These are phyloP conservation scores for Drosophila watanabei DNA, from an alignment of 1,140 invertebrate genomes.

Conservation along the genomic window DNA sequence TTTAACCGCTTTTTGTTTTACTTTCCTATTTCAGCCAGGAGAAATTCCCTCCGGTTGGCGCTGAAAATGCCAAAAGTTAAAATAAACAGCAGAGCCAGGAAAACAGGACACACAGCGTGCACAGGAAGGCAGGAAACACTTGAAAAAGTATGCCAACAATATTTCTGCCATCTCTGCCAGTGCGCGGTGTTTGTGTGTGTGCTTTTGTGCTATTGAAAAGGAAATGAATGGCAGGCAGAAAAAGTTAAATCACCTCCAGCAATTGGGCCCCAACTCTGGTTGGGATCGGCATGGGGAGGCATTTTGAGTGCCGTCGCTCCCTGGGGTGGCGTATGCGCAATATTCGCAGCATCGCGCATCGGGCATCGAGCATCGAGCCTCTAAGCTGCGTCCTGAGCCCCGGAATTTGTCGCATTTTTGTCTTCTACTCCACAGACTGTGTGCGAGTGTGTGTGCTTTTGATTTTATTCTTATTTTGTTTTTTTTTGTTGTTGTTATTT, in stretches of 20 bases:
- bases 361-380: constrained; percentile 36
- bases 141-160: constrained; percentile 82
- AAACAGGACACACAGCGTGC: constrained; percentile 50
- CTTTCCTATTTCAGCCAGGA: constrained; percentile 61
- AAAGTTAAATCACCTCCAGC: constrained; percentile 82
- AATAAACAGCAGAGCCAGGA: constrained; percentile 68
- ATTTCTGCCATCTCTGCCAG: constrained; percentile 56
- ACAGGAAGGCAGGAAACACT: constrained; percentile 73
- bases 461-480: constrained; percentile 39
- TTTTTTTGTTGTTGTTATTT: constrained; percentile 16
- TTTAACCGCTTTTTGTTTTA: constrained; percentile 77
- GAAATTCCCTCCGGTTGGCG: constrained; percentile 60
- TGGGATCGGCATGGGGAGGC: constrained; percentile 10
- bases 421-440: constrained; percentile 1
- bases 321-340: constrained; percentile 68
- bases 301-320: constrained; percentile 27
- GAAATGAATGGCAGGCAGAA: constrained; percentile 79
- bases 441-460: constrained; percentile 15
- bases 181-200: constrained; percentile 23
- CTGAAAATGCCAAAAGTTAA: constrained; percentile 78
- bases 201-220: constrained; percentile 79
- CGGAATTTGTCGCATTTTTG: constrained; percentile 66
- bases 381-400: constrained; percentile 59
- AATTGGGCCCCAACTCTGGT: constrained; percentile 42
- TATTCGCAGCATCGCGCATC: constrained; percentile 45